Percentiles rank a stretch among this genome's conserved stretches.
These are phyloP conservation scores for Cryptops parisi DNA, from an alignment of 2,888 invertebrate species.

Conservation along the genomic window DNA sequence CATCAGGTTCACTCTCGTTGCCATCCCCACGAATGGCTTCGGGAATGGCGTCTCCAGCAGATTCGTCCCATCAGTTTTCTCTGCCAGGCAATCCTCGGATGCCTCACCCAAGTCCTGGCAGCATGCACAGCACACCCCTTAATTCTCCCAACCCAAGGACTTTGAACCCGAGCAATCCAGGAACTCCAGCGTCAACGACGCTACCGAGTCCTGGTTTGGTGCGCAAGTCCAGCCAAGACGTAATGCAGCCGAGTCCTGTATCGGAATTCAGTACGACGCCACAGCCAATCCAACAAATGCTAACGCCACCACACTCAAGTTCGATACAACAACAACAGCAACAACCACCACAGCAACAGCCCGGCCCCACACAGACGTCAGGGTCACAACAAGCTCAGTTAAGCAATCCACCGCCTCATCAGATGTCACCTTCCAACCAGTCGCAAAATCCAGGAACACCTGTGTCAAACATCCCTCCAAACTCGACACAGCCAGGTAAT, in stretches of 20 bases:
- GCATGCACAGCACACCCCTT: conserved; percentile 27
- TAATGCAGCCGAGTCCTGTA: conserved; percentile 13
- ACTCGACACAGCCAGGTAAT: too few species aligned
- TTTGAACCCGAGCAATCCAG: conserved; percentile 53
- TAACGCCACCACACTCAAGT: neutral
- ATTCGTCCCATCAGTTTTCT: conserved; percentile 40
- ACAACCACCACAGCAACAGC: neutral
- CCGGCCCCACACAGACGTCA: too few species aligned
- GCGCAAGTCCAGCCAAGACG: conserved; percentile 17
- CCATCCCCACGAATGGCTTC: conserved; percentile 58
- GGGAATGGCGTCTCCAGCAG: conserved; percentile 53
- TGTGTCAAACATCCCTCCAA: too few species aligned
- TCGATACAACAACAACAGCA: neutral
- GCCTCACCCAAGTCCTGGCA: conserved; percentile 41
- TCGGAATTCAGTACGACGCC: conserved; percentile 4
- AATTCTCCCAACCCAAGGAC: conserved; percentile 41
- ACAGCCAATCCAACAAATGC: neutral
- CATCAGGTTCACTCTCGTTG: conserved; percentile 51
- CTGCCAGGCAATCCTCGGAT: conserved; percentile 27
- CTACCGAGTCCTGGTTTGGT: conserved; percentile 19
- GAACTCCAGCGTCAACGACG: conserved; percentile 46
- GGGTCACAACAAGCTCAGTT: too few species aligned
- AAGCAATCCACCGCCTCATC: too few species aligned
- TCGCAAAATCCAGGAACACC: too few species aligned
- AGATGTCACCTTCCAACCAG: neutral